These are phyloP conservation scores for Tokudaia tokunoshimensis DNA, from an alignment of 2,797 vertebrate genomes.

Conservation along the genomic window DNA sequence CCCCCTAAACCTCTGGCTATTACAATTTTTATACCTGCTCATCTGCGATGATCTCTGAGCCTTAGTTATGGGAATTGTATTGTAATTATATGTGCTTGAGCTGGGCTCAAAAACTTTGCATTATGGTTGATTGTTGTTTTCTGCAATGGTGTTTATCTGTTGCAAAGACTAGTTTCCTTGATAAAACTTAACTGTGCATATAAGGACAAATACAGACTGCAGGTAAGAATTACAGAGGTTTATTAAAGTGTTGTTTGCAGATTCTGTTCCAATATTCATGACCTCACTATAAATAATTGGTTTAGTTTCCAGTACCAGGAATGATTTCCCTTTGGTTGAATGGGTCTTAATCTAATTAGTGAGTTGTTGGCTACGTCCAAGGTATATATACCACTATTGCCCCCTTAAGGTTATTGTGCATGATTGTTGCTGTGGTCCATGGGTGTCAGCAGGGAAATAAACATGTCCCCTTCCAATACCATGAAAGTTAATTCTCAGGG, in stretches of 20 bases:
- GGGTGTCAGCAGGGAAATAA: background rate
- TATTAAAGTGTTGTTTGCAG: background rate
- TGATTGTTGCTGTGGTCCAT: background rate
- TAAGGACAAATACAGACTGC: background rate
- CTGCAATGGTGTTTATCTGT: background rate
- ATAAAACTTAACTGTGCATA: background rate
- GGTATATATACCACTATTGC: background rate
- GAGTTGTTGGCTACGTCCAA: background rate
- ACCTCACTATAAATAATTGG: background rate
- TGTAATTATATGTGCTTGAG: background rate
- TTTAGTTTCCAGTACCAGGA: background rate
- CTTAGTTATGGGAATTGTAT: background rate
- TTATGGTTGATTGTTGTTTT: background rate
- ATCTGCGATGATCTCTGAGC: background rate
- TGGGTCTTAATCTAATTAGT: background rate
- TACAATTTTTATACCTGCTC: background rate
- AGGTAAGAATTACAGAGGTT: background rate
- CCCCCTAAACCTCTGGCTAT: background rate
- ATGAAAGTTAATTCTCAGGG: background rate
- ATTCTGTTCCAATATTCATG: background rate
- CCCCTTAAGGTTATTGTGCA: background rate
- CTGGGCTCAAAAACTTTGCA: background rate
- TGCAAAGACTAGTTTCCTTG: background rate
- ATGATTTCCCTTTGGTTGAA: background rate
- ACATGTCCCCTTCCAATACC: background rate